A percentile compares a stretch with the other conserved stretches of the same genome.
These are phyloP conservation scores for Vicugna pacos DNA, from an alignment of 2,113 vertebrate genomes.

Conservation along the genomic window DNA sequence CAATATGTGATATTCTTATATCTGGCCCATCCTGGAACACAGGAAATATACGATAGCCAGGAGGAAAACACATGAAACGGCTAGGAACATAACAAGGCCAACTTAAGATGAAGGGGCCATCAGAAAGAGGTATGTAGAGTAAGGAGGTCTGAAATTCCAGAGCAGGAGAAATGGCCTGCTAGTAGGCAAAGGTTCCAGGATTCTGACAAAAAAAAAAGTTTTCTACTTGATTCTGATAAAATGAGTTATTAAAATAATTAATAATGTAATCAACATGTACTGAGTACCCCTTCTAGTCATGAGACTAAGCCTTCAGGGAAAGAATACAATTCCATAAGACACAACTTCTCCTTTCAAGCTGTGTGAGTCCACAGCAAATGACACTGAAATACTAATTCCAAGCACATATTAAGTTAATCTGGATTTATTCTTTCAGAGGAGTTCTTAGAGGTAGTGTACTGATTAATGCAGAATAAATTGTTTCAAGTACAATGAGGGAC, in stretches of 20 bases:
- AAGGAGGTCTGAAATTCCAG: background rate
- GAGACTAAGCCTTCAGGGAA: background rate
- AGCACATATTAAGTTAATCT: slow-evolving; percentile 59
- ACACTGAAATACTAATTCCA: slow-evolving; percentile 54
- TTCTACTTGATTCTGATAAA: background rate
- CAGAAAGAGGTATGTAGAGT: background rate
- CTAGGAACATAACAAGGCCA: background rate
- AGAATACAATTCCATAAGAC: background rate
- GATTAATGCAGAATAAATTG: slow-evolving; percentile 63
- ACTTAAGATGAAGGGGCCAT: background rate
- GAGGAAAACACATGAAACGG: background rate
- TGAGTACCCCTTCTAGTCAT: background rate
- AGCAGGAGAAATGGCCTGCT: slow-evolving; percentile 2
- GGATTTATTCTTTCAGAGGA: slow-evolving; percentile 54
- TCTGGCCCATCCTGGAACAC: background rate
- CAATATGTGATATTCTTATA: background rate
- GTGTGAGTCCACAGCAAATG: slow-evolving; percentile 32
- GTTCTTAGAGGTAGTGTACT: slow-evolving; percentile 52
- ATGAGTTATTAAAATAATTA: background rate
- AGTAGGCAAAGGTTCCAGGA: background rate
- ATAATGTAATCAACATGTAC: background rate
- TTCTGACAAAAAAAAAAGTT: background rate
- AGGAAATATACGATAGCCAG: background rate
- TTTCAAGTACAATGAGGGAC: slow-evolving; percentile 61
- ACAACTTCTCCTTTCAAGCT: slow-evolving; percentile 5